Base-by-base conservation (phyloP, 2,888 invertebrate genomes). In the Anoplius nigerrimus region DNA sequence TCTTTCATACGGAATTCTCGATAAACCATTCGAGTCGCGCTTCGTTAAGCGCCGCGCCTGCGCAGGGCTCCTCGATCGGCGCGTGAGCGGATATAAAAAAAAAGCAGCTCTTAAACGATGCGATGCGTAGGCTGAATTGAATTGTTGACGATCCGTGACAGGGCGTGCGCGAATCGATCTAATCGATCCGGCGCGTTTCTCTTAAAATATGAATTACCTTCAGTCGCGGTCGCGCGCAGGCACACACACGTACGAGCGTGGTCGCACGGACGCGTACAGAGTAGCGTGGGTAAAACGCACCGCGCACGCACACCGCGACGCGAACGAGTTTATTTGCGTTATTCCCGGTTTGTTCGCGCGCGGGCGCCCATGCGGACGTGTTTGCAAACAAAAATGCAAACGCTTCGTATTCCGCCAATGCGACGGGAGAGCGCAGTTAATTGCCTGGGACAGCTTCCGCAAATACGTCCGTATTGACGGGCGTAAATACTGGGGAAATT, bases 311-410 rank as follows among this genome's bases (percentile, higher is more conserved):
- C 60, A n/a, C n/a, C 16, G 48, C 2, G 46, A 34, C n/a, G 20
- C 15, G 13, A 20, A 55, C 53, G 60, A 59, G 72, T 72, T 79
- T 74, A 75, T 81, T 83, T 79, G 78, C 81, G 72, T 79, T 84
- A 79, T 83, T 78, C 78, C 75, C 75, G 76, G 76, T 78, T 76
- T 76, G 72, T 79, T 77, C 78, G 73, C 69, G 66, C 56, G 22
- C 55, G 66, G 58, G 22, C 56, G 62, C 64, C 56, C 62, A 62
- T 60, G 55, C 68, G 57, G 60, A 67, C 58, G 72, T 72, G 74
- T 84, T 79, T 76, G 74, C 76, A 78, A 81, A 79, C 79, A 84
- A 84, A 84, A 83, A 80, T 80, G 74, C 74, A 75, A 82, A 76
- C 78, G 69, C 57, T 43, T 34, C 65, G 60, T 51, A 43, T 68